Percentiles rank a stretch among this genome's conserved stretches.
Conservation (phyloP, 1,140 invertebrate genomes). For the Papilio aristodemus region DNA sequence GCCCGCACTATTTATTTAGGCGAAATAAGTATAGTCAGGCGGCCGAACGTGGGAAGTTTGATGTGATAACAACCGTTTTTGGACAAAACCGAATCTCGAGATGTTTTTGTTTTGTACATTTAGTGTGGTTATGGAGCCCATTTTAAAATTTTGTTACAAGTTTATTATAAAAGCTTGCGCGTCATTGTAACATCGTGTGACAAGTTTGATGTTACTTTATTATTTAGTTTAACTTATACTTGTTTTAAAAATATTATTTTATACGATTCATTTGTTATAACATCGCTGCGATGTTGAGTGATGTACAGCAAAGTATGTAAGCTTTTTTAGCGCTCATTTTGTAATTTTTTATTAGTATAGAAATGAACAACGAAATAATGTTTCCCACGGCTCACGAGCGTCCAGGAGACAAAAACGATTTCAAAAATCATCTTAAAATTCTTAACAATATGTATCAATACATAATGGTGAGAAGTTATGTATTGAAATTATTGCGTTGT, state of each 20-base stretch:
- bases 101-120: constrained; percentile 25
- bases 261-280: no score
- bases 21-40: constrained; percentile 61
- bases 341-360: neutral
- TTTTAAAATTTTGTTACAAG: neutral
- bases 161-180: constrained; percentile 15
- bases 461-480: neutral
- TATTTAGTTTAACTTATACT: no score
- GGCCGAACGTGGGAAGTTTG: constrained; percentile 56
- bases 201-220: no score
- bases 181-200: neutral
- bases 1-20: constrained; percentile 62
- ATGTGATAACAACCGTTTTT: constrained; percentile 22
- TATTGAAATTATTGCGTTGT: neutral
- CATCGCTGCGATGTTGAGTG: no score
- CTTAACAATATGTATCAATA: constrained; percentile 1
- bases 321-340: neutral
- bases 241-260: no score
- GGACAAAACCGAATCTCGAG: constrained; percentile 16
- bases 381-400: neutral
- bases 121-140: neutral
- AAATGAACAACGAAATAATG: neutral
- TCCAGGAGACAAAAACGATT: neutral
- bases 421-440: neutral
- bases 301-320: no score